These are phyloP conservation scores for Papilio gigon DNA, from an alignment of 2,888 invertebrate genomes.

Conservation along the genomic window DNA sequence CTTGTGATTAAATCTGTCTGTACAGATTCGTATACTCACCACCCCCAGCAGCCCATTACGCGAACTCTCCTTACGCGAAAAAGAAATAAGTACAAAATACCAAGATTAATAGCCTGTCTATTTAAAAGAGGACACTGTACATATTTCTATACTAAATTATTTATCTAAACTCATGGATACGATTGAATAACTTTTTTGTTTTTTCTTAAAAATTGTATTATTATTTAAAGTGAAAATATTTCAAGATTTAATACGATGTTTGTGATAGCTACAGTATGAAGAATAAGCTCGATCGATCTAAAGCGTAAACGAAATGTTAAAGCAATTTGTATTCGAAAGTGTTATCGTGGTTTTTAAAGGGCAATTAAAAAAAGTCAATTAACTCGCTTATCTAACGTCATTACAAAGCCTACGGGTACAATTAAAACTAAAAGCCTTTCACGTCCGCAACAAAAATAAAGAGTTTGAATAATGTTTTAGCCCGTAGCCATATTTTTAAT, in stretches of 20 bases:
- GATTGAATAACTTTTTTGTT: too few relatives aligned
- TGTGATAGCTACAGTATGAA: background rate
- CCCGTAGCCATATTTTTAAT: constrained; percentile 23
- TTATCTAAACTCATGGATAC: too few relatives aligned
- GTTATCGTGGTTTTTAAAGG: constrained; percentile 28
- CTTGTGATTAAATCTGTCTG: too few relatives aligned
- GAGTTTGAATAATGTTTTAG: constrained; percentile 24
- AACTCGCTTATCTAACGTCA: constrained; percentile 39
- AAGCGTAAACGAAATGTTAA: constrained; percentile 12
- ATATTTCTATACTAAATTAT: too few relatives aligned
- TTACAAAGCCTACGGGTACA: constrained; percentile 60
- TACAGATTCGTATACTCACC: too few relatives aligned
- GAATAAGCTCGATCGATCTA: background rate
- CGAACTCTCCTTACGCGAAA: too few relatives aligned
- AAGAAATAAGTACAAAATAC: too few relatives aligned
- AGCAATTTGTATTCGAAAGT: constrained; percentile 33
- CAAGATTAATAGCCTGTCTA: too few relatives aligned
- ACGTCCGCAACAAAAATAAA: constrained; percentile 27
- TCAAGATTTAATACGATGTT: background rate
- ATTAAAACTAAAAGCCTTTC: constrained; percentile 67
- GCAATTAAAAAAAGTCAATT: constrained; percentile 38
- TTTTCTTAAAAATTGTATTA: background rate
- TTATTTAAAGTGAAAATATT: background rate
- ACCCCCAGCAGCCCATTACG: too few relatives aligned
- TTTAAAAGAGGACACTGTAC: too few relatives aligned